Evolutionary conservation across 2,797 vertebrate species (phyloP).

Genomic region (Bovichtus diacanthus): DNA sequence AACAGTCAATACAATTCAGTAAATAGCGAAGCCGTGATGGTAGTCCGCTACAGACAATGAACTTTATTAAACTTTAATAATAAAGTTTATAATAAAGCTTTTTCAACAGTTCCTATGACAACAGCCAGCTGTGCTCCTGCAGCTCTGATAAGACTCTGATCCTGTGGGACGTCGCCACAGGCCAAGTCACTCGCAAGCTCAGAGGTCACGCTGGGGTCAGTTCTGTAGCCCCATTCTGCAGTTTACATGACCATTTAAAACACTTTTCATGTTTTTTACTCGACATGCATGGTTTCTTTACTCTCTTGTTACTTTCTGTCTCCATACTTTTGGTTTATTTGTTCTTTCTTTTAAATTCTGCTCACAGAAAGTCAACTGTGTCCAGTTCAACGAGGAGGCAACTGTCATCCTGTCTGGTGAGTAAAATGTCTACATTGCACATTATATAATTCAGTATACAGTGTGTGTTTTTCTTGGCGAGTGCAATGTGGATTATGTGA

Average conservation of each 20-base stretch:
- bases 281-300: neutral
- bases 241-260: neutral
- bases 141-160: conserved; percentile 92
- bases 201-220: conserved; percentile 94
- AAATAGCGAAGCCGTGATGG: no score
- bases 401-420: conserved; percentile 93
- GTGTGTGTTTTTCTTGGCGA: neutral
- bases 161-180: conserved; percentile 93
- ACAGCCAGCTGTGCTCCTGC: conserved; percentile 93
- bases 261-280: neutral
- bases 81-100: neutral
- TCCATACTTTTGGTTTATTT: neutral
- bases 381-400: conserved; percentile 95
- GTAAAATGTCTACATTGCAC: neutral
- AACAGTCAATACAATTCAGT: no score
- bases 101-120: conserved; percentile 90
- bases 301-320: neutral
- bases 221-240: neutral
- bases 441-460: neutral
- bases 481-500: neutral
- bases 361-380: conserved; percentile 92
- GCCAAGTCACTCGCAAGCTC: conserved; percentile 92
- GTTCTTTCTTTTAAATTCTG: neutral
- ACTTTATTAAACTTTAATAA: no score
- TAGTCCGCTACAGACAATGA: no score